phyloP scores from a whole-genome alignment of 1,140 invertebrate genomes.

The Caenorhabditis brenneri region DNA sequence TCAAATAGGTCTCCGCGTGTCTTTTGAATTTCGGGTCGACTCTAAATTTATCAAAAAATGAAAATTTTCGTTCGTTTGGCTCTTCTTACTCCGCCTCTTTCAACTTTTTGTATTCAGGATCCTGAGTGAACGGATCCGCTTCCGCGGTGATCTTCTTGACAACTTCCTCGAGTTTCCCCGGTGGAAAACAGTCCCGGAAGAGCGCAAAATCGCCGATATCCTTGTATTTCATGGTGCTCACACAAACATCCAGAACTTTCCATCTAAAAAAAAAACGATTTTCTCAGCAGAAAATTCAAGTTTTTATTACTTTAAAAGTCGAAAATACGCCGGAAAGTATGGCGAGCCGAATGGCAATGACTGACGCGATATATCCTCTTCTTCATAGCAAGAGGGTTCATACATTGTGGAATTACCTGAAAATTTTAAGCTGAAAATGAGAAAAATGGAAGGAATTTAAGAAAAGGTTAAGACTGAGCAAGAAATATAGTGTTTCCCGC shows the following conservation, averaged over 20 bases:
- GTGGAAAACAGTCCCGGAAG: background rate
- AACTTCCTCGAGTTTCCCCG: background rate
- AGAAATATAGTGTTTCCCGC: no score
- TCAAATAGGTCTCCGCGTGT: background rate
- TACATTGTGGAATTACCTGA: background rate
- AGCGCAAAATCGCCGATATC: background rate
- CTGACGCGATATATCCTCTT: background rate
- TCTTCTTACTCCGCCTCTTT: no score
- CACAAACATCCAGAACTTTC: conserved; percentile 1
- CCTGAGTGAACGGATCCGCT: background rate
- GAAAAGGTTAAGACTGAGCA: no score
- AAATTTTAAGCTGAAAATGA: background rate
- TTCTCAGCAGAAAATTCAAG: no score
- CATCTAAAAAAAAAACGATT: no score
- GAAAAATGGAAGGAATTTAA: background rate
- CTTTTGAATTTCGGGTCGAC: background rate
- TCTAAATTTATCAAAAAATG: no score
- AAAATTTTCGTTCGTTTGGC: no score
- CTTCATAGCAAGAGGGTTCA: background rate
- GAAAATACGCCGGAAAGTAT: conserved; percentile 9
- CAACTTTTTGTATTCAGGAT: background rate
- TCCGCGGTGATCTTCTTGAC: background rate
- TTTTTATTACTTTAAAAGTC: background rate
- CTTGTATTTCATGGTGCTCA: background rate
- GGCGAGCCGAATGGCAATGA: background rate